Conservation (phyloP, 2,797 vertebrate genomes). For the Hirundo rustica region DNA sequence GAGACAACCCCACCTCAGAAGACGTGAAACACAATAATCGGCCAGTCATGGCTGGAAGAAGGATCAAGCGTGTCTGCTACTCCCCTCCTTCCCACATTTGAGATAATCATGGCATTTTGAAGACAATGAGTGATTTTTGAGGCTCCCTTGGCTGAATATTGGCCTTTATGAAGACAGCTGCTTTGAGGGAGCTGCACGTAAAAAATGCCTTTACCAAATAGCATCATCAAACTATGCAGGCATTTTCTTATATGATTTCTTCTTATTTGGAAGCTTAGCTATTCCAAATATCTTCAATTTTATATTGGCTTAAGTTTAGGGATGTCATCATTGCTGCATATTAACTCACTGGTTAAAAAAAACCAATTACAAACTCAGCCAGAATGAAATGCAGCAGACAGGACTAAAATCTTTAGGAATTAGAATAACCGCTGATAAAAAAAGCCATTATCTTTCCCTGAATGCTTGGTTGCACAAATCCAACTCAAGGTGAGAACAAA, state of each 20-base stretch:
- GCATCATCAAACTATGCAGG: not conserved
- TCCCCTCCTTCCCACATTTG: not conserved
- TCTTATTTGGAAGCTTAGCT: not conserved
- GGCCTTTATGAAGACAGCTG: not conserved
- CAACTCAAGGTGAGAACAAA: not conserved
- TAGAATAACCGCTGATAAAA: not conserved
- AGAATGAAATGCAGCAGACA: not conserved
- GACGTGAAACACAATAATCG: not conserved
- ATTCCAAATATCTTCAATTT: not conserved
- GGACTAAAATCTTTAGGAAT: not conserved
- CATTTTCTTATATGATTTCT: not conserved
- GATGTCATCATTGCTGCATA: not conserved
- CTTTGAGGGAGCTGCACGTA: not conserved
- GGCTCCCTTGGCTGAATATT: not conserved
- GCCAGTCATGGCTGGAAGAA: not conserved
- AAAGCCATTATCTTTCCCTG: not conserved
- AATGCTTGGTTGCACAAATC: not conserved
- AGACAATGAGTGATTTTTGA: not conserved
- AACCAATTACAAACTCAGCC: not conserved
- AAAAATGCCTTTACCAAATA: not conserved
- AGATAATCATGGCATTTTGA: not conserved
- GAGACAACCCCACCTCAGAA: not conserved
- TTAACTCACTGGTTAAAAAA: not conserved
- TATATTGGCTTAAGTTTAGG: not conserved
- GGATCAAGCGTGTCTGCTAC: not conserved